Conservation (phyloP, 2,888 invertebrate genomes). For the Parnassius apollo region DNA sequence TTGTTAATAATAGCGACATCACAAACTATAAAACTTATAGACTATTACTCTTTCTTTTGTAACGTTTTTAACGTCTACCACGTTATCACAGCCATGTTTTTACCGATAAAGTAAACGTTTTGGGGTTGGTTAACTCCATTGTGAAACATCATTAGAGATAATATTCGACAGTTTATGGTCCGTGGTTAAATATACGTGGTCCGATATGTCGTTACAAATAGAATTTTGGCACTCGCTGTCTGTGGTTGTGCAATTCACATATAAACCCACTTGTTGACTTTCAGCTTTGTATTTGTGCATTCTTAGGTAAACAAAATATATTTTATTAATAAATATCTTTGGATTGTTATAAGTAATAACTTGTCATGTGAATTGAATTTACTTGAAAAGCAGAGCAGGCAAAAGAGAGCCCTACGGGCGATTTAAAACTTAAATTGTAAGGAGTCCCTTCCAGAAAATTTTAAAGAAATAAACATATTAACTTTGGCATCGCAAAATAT, state of each 20-base stretch:
- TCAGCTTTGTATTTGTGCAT: slow-evolving; percentile 52
- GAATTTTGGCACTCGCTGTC: slow-evolving; percentile 80
- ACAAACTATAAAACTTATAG: too few species aligned
- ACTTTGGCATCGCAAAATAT: too few species aligned
- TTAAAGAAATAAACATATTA: too few species aligned
- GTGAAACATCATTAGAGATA: slow-evolving; percentile 52
- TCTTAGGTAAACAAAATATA: slow-evolving; percentile 11
- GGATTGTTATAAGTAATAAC: neutral
- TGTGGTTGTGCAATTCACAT: slow-evolving; percentile 78
- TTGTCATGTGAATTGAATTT: neutral
- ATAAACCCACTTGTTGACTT: slow-evolving; percentile 74
- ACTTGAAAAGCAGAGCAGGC: too few species aligned
- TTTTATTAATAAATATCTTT: neutral
- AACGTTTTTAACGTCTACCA: neutral
- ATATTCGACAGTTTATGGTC: slow-evolving; percentile 78
- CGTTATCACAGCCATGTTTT: neutral
- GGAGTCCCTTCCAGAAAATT: too few species aligned
- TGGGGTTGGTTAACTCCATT: slow-evolving; percentile 25
- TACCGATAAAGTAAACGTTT: slow-evolving; percentile 1
- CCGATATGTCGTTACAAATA: slow-evolving; percentile 79
- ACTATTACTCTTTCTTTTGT: too few species aligned
- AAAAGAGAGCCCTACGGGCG: too few species aligned
- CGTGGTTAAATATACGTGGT: slow-evolving; percentile 79
- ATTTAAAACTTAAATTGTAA: too few species aligned
- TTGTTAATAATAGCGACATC: too few species aligned